Conservation (phyloP, 2,113 vertebrate genomes). For the Chaetorhynchus papuensis region DNA sequence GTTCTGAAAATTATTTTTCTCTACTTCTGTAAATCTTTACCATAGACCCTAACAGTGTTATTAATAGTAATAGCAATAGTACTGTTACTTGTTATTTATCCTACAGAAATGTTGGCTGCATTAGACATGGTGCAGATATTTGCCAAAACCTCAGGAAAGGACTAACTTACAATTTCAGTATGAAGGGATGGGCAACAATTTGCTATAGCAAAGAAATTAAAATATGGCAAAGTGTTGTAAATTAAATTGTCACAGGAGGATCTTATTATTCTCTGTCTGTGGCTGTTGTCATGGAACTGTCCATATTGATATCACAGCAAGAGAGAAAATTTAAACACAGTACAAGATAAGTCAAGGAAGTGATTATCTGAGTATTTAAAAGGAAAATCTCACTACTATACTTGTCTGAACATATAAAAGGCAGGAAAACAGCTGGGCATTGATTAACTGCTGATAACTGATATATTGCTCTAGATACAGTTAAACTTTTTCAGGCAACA, state of each 20-base stretch:
- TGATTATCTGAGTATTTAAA: not conserved
- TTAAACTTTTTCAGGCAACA: not conserved
- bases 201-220: not conserved
- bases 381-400: not conserved
- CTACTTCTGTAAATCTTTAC: not conserved
- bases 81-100: not conserved
- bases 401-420: not conserved
- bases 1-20: not conserved
- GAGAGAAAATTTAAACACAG: not conserved
- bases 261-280: not conserved
- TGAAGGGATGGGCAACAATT: not conserved
- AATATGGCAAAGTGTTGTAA: not conserved
- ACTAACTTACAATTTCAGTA: not conserved
- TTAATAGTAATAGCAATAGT: not conserved
- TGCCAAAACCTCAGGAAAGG: not conserved
- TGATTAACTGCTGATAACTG: not conserved
- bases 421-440: not conserved
- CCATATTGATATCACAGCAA: not conserved
- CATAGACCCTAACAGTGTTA: not conserved
- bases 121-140: not conserved
- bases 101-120: not conserved
- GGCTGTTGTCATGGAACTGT: not conserved
- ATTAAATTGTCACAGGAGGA: not conserved
- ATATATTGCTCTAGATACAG: not conserved
- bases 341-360: not conserved